Base-by-base conservation (phyloP, 2,888 invertebrate species). In the Euzophera pinguis region DNA sequence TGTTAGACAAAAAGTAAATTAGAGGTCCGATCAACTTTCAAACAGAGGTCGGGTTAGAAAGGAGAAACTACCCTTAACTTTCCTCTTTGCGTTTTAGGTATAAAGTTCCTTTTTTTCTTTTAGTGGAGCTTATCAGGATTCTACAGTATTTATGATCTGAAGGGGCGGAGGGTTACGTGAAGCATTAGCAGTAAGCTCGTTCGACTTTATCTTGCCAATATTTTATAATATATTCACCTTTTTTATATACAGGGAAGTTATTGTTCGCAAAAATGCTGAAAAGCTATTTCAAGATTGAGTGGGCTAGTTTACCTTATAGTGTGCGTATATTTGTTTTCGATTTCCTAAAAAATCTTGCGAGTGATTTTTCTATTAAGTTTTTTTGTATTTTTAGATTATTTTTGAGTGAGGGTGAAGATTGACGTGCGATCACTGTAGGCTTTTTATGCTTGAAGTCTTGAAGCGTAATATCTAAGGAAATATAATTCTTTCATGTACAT, bases 101-200 rank as follows among this genome's bases (percentile, higher is more conserved):
- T 51, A 60, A 62, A 61, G 56, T 65, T 61, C 53, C 45, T 53
- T 63, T 57, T 57, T 61, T 61, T 62, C 73, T 75, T 78, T 74
- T 73, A 73, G 63, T 67, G 62, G 62, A 69, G 76, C 77, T 81
- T 81, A 81, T 78, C 81, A 73, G 75, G 76, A 73, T 74, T 69
- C 73, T 58, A 63, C 69, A 65, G 75, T 80, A 80, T 81, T 82
- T 82, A 80, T 78, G 78, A 78, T 74, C 75, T 71, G 73, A 69
- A 74, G 62, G 67, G 65, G 70, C 66, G 67, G 67, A 65, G 71
- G 74, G 73, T 72, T 75, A 70, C 71, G 65, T 65, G 53, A 56
- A 61, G 75, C 71, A 71, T 78, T 80, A 75, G 62, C 63, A 63
- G 67, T 78, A 77, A 80, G 71, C 78, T 73, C 57, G 58, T 62